Evolutionary conservation across 2,888 invertebrate species (phyloP).

Genomic region (Tanytarsus gracilentus): DNA sequence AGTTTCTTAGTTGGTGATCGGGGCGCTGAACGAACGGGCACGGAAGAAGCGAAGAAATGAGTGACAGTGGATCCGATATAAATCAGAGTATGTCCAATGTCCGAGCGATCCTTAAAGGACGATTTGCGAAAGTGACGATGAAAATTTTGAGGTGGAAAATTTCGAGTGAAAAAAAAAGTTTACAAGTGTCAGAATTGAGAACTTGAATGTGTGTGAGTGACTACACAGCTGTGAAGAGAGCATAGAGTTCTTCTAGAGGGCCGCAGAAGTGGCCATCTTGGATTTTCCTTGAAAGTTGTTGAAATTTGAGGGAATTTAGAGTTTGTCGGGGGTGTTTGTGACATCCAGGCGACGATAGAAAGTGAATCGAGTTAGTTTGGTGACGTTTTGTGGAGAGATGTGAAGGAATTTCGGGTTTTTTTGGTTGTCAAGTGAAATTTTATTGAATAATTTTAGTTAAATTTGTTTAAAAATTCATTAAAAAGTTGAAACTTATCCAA

Average conservation of each 20-base stretch:
- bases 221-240: not conserved
- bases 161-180: no score
- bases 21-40: not conserved
- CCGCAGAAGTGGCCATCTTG: not conserved
- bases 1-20: not conserved
- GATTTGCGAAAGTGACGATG: not conserved
- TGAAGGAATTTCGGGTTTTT: no score
- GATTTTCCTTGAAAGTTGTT: not conserved
- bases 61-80: slow-evolving; percentile 15
- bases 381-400: no score
- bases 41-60: not conserved
- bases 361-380: no score
- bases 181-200: no score
- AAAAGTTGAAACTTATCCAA: no score
- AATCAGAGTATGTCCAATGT: not conserved
- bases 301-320: no score
- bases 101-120: no score
- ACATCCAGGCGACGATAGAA: not conserved
- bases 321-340: not conserved
- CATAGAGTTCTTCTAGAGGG: not conserved
- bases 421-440: no score
- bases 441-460: no score
- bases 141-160: not conserved
- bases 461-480: no score
- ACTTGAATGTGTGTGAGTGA: no score